Base-by-base conservation (phyloP, 2,113 vertebrate species). In the Sturnus vulgaris region DNA sequence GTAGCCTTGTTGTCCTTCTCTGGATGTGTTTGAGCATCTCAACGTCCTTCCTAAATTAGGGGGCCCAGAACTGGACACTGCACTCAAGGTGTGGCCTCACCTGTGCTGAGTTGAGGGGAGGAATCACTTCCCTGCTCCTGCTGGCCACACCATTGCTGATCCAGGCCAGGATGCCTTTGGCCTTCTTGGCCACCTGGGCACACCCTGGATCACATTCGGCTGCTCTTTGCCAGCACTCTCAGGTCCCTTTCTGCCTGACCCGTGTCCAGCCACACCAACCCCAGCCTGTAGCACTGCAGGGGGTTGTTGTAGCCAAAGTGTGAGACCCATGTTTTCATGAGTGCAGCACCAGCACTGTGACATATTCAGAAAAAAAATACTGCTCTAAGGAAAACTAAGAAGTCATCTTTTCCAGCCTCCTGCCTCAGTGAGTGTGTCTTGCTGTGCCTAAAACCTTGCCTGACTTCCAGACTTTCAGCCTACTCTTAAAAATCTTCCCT, bases 21-120 rank as follows among this genome's bases (percentile, higher is more conserved):
- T 40, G 30, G 18, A 49, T 28, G 3, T 0, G 0, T 49, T 49
- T 2, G 0, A 69, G 53, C 23, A 15, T 50, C 24, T 60, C 65
- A 42, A 50, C 1, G 1, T 23, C 44, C 30, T 70, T 50, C 15
- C 35, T n/a, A 23, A 60, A 35, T 1, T 30, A 44, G 3, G 19
- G 11, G 44, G 1, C 5, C 16, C 46, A 50, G 19, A 60, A 24
- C 14, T 24, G 65, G 35, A n/a, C 35, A 60, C 10, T 23, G 5
- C 2, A 49, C 17, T 57, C n/a, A 18, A n/a, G 23, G 5, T 50
- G 7, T 7, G 10, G 35, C 15, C 28, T 28, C 23, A 49, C 23
- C 44, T 50, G 18, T n/a, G 53, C 11, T 11, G 7, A 57, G 10
- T 5, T 27, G 17, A 49, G n/a, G 53, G 11, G 18, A 49, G 28